Conservation (phyloP, 2,113 vertebrate genomes). For the Aramus guarauna region DNA sequence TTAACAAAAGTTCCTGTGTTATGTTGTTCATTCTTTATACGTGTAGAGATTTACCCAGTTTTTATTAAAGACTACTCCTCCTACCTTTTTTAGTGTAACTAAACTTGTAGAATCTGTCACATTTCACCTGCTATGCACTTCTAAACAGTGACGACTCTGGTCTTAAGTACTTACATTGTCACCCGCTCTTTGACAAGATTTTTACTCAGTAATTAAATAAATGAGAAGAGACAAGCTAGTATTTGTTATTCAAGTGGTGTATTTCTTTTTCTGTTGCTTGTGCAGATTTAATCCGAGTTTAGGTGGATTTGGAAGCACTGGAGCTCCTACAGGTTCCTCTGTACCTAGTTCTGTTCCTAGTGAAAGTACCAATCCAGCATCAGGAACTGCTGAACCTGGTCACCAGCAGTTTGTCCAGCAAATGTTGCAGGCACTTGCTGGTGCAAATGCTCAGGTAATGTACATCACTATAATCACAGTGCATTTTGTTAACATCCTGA, state of each 20-base stretch:
- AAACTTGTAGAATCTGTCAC: background rate
- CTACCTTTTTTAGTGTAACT: background rate
- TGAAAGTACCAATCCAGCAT: slow-evolving; percentile 70
- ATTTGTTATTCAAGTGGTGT: background rate
- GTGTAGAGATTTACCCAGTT: background rate
- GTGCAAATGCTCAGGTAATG: slow-evolving; percentile 79
- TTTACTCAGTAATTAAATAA: background rate
- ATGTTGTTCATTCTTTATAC: background rate
- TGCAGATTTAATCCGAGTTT: slow-evolving; percentile 70
- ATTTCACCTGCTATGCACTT: background rate
- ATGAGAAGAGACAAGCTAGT: background rate
- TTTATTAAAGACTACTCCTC: background rate
- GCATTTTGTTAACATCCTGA: background rate
- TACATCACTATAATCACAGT: background rate
- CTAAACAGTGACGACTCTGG: background rate
- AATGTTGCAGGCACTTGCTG: slow-evolving; percentile 87
- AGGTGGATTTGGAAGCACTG: slow-evolving; percentile 69
- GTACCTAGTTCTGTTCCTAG: slow-evolving; percentile 54
- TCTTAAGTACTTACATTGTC: background rate
- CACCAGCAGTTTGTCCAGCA: slow-evolving; percentile 90
- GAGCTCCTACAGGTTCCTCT: slow-evolving; percentile 50
- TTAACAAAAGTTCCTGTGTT: background rate
- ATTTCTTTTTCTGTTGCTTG: background rate
- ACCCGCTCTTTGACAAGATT: background rate
- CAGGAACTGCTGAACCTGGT: slow-evolving; percentile 71